Evolutionary conservation across 1,140 invertebrate species (phyloP).

Genomic region (Solen grandis): DNA sequence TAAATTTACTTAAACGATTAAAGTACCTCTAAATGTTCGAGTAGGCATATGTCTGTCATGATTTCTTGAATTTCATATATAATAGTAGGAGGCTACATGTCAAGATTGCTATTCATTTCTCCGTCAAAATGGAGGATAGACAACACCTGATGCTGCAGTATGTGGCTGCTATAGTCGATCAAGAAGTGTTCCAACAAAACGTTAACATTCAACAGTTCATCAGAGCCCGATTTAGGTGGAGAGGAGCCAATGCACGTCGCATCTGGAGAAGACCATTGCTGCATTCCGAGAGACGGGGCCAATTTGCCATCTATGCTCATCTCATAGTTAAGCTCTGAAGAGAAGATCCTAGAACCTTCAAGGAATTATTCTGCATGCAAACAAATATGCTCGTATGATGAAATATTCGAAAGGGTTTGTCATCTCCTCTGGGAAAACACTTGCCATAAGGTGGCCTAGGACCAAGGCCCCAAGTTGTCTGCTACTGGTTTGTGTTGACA

Average conservation of each 20-base stretch:
- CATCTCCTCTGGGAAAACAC: conserved; percentile 8
- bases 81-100: neutral
- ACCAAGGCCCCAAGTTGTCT: conserved; percentile 15
- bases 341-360: neutral
- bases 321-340: neutral
- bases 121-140: neutral
- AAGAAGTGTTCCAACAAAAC: neutral
- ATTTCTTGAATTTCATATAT: too few species aligned
- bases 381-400: conserved; percentile 6
- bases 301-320: neutral
- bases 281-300: neutral
- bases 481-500: conserved; percentile 16
- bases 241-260: neutral
- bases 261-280: neutral
- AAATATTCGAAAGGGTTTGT: neutral
- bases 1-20: neutral
- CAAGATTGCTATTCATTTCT: neutral
- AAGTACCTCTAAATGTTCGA: neutral
- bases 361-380: neutral
- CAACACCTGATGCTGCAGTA: conserved; percentile 27
- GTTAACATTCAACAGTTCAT: neutral
- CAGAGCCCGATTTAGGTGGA: neutral
- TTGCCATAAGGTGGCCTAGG: conserved; percentile 21
- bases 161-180: neutral
- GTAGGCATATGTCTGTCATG: neutral